phyloP scores from a whole-genome alignment of 1,140 invertebrate species.

The Sesamia nonagrioides region DNA sequence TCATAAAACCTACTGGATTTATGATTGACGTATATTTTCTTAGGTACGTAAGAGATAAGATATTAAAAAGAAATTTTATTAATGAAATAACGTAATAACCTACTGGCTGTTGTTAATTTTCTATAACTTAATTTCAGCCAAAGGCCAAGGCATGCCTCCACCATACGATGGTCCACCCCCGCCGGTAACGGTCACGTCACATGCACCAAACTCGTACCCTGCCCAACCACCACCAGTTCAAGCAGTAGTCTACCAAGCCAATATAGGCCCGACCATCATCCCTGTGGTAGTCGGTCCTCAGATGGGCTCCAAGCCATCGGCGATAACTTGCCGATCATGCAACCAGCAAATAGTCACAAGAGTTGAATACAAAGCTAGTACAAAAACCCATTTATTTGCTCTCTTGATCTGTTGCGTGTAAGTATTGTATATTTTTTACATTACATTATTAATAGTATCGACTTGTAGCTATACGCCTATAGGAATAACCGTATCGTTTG shows the following conservation, averaged over 20 bases:
- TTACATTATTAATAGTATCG: no score
- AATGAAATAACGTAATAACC: no score
- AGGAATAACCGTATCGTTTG: no score
- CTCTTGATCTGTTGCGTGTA: slow-evolving; percentile 51
- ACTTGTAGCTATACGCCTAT: no score
- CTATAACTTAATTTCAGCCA: background rate
- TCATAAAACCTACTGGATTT: no score
- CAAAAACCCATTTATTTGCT: slow-evolving; percentile 88
- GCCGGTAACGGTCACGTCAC: background rate
- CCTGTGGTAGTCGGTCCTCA: background rate
- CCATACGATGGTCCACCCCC: background rate
- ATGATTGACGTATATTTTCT: no score
- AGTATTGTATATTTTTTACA: no score
- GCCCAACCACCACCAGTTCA: background rate
- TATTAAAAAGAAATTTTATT: background rate
- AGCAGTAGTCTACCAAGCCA: background rate
- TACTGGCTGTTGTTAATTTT: no score
- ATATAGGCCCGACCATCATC: background rate
- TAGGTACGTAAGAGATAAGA: no score
- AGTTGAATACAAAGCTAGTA: slow-evolving; percentile 76
- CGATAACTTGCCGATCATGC: slow-evolving; percentile 84
- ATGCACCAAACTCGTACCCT: background rate
- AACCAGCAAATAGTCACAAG: slow-evolving; percentile 75
- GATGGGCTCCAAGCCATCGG: slow-evolving; percentile 29
- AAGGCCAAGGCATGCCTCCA: slow-evolving; percentile 22